phyloP scores from a whole-genome alignment of 2,113 vertebrate species.

The Trinectes maculatus region DNA sequence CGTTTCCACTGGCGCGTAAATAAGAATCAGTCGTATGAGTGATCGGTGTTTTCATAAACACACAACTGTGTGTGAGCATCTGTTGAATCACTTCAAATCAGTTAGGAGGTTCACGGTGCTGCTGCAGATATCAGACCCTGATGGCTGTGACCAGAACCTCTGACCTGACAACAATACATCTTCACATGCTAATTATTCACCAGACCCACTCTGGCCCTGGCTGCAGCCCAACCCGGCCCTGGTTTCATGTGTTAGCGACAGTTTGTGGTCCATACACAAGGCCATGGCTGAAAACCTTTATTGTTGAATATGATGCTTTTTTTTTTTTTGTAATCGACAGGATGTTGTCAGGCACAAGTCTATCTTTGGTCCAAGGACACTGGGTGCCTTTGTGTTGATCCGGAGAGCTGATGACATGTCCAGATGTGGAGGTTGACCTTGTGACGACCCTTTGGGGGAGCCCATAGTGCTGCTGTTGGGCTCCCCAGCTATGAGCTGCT shows the following conservation, averaged over 20 bases:
- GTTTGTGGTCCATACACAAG: not conserved
- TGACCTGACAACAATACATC: constrained; percentile 63
- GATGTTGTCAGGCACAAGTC: constrained; percentile 23
- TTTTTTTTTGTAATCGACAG: constrained; percentile 42
- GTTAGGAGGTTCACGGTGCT: constrained; percentile 68
- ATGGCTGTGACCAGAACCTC: constrained; percentile 65
- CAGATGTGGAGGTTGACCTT: constrained; percentile 78
- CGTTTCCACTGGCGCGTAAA: not conserved
- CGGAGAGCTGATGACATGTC: constrained; percentile 70
- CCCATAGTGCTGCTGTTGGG: constrained; percentile 45
- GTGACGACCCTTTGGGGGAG: constrained; percentile 56
- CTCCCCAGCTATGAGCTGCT: no score
- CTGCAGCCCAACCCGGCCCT: not conserved
- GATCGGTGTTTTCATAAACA: not conserved
- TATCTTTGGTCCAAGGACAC: constrained; percentile 25
- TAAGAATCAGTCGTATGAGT: not conserved
- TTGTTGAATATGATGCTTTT: constrained; percentile 15
- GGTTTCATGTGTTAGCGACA: constrained; percentile 1
- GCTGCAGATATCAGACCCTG: constrained; percentile 58
- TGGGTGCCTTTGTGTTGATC: constrained; percentile 59
- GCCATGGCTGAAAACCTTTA: constrained; percentile 19
- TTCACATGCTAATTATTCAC: constrained; percentile 60
- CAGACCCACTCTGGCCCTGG: constrained; percentile 47
- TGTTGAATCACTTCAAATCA: constrained; percentile 77
- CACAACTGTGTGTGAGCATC: constrained; percentile 43